Percentiles rank a stretch among this genome's conserved stretches.
Evolutionary conservation across 2,113 vertebrate genomes (phyloP).

Genomic region (Tautogolabrus adspersus): DNA sequence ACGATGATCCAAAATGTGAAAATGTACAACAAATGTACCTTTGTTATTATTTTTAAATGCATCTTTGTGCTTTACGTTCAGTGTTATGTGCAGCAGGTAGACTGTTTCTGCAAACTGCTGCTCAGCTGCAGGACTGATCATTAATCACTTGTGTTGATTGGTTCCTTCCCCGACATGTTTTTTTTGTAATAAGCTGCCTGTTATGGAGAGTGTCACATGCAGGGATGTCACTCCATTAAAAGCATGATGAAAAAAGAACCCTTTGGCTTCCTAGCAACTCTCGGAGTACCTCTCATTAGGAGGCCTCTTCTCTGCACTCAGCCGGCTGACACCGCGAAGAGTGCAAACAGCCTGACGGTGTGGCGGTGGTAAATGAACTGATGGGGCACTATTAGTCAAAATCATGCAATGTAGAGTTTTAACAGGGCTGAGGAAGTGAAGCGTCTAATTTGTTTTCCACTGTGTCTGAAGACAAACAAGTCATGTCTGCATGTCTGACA

Average conservation of each 20-base stretch:
- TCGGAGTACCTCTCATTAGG: conserved; percentile 58
- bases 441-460: background rate
- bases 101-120: background rate
- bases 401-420: conserved; percentile 19
- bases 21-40: background rate
- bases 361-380: conserved; percentile 17
- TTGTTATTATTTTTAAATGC: background rate
- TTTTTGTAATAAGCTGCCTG: conserved; percentile 12
- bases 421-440: background rate
- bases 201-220: conserved; percentile 14
- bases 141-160: conserved; percentile 31
- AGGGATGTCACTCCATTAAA: conserved; percentile 48
- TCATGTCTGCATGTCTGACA: background rate
- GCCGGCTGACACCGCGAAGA: conserved; percentile 3
- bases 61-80: background rate
- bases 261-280: conserved; percentile 79
- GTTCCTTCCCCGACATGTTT: background rate
- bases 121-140: conserved; percentile 26
- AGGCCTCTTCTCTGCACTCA: conserved; percentile 45
- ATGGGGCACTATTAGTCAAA: conserved; percentile 55
- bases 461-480: background rate
- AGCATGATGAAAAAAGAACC: conserved; percentile 50
- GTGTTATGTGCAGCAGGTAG: background rate
- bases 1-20: background rate
- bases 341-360: conserved; percentile 48